Evolutionary conservation across 1,140 invertebrate species (phyloP), one percentile per base, ranked within the genome.

Genomic region (Cheumatopsyche charites): DNA sequence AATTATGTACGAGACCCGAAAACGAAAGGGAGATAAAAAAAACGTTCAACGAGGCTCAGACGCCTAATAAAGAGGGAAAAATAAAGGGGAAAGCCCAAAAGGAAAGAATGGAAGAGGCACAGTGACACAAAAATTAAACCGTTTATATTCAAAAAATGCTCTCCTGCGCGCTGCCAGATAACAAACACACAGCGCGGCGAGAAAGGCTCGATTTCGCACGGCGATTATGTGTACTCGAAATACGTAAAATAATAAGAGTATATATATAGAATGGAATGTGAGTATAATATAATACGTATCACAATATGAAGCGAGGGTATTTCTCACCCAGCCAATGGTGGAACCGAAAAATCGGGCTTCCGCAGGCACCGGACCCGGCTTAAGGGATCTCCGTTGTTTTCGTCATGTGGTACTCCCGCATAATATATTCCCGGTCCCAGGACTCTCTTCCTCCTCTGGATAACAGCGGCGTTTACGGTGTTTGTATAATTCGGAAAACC

Each of bases 91-190:
- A 36, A 36, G 9, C 29, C 29, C 29, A 52, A 13, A 7, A 17
- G 47, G 7, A 52, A 52, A 45, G 12, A 26, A 25, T 17, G 21
- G 65, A 52, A 21, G 43, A 67, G 7, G 26, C 45, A 52, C 13
- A 25, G 29, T 9, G 29, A 36, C 29, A 36, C 29, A 26, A 73
- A 75, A 75, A 75, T 75, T 66, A 41, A 75, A 75, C 71, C 73
- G 72, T 75, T 75, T 75, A 75, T 75, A 75, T 75, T 75, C 73
- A 72, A 75, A 75, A 75, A 75, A 72, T 72, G 73, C 70, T n/a
- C n/a, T 72, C 49, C 73, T 70, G 73, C 68, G 71, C 61, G 63
- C 62, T 9, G 62, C 29, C 29, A 75, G 73, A 75, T 72, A 75
- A 72, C 70, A 72, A 75, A 72, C 70, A 72, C n/a, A n/a, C 70